These are phyloP conservation scores for Trypoxylus dichotomus DNA, from an alignment of 1,140 invertebrate genomes.

Conservation along the genomic window DNA sequence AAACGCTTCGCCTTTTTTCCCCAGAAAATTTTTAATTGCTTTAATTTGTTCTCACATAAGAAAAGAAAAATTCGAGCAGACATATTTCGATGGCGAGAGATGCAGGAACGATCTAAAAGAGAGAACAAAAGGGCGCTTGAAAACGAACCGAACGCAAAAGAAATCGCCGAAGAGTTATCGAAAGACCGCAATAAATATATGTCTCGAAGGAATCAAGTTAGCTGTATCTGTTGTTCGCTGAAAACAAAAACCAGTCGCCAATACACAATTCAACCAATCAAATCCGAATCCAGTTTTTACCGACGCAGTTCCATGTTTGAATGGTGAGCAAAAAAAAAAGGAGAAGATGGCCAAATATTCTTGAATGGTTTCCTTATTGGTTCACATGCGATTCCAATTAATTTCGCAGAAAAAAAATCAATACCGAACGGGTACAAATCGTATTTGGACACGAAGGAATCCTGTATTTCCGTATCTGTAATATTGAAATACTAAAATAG, in stretches of 20 bases:
- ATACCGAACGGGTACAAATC: slow-evolving; percentile 16
- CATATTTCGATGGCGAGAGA: slow-evolving; percentile 18
- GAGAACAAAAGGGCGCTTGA: neutral
- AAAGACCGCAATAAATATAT: slow-evolving; percentile 27
- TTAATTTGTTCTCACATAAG: slow-evolving; percentile 30
- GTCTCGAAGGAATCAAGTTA: slow-evolving; percentile 23
- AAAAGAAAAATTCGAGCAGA: slow-evolving; percentile 25
- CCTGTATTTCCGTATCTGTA: slow-evolving; percentile 18
- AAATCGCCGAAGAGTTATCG: slow-evolving; percentile 19
- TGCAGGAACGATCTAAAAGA: slow-evolving; percentile 1
- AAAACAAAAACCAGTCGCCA: slow-evolving; percentile 29
- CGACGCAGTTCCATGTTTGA: slow-evolving; percentile 23
- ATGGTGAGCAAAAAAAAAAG: neutral
- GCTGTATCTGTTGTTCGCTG: slow-evolving; percentile 17
- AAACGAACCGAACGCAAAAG: slow-evolving; percentile 1
- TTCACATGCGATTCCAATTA: slow-evolving; percentile 25
- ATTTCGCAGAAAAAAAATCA: slow-evolving; percentile 11
- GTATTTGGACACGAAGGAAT: slow-evolving; percentile 25
- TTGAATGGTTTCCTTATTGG: slow-evolving; percentile 23
- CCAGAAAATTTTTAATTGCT: slow-evolving; percentile 26
- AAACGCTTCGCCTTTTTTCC: slow-evolving; percentile 22
- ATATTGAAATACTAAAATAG: slow-evolving; percentile 20
- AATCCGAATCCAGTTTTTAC: slow-evolving; percentile 27
- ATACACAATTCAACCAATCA: slow-evolving; percentile 29
- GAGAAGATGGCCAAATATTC: slow-evolving; percentile 19